Evolutionary conservation across 1,140 invertebrate genomes (phyloP), one percentile per base, ranked within the genome.

Genomic region (Vanessa atalanta): DNA sequence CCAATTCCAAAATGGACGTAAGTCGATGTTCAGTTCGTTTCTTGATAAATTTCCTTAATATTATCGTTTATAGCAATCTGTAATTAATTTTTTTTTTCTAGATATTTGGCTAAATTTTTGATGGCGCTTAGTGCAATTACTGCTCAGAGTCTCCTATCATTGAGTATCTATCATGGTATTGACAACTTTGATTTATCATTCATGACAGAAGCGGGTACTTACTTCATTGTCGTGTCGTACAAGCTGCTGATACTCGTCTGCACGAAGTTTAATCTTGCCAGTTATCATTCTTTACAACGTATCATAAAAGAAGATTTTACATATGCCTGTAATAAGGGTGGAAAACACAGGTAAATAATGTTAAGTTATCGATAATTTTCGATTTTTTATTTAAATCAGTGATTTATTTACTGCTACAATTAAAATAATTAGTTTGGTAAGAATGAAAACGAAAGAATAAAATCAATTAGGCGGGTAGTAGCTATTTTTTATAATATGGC

Each of bases 171-270:
- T 48, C 82, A 87, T 26, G 87, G 82, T 0, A 47, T 84, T 9
- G 16, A 71, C 1, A 78, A 65, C 8, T 73, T 77, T 0, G 81
- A 90, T 66, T 72, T 88, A 37, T 55, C 78, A 1, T 61, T 77
- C n/a, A 76, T 82, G 48, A 90, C 83, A 0, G 88, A 90, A 79
- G 76, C 70, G 0, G 85, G 79, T 3, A 81, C 81, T 0, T 90
- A 90, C 50, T 53, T 78, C 1, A 75, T 88, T 26, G 75, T 88
- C 3, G 48, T 88, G 43, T 47, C 73, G 0, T 88, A 88, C 64
- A 78, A 83, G 50, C 31, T 85, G 3, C 47, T 85, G 12, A 88
- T 88, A 57, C 26, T 85, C 7, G 75, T 72, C 1, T 82, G 81
- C 47, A 83, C 83, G 9, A 80, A 79, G 43, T 53, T 65, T 3